Base-by-base conservation (phyloP, 2,888 invertebrate species). In the Xestia xanthographa region DNA sequence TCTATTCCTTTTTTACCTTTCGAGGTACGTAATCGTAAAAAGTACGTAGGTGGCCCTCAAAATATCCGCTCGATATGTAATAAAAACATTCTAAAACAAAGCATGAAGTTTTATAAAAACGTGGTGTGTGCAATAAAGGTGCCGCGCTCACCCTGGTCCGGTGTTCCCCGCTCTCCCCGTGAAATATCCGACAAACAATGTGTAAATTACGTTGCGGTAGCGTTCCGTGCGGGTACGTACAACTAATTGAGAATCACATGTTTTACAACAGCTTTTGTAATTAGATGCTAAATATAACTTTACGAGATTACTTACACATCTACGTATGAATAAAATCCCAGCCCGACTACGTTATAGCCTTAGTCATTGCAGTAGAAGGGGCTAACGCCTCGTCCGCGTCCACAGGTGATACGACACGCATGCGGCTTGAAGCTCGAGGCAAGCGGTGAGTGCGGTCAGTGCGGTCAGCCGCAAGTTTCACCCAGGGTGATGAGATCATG, bases 181-280 rank as follows among this genome's bases (percentile, higher is more conserved):
- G 66, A 45, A 38, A 53, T 62, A 53, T 60, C 66, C 58, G 50
- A 6, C 2, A 71, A 78, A 67, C 62, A 67, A 56, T 72, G 34
- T 63, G 56, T 50, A 56, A 17, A 43, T 26, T 48, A 56, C 53
- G 72, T 26, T 17, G 77, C 43, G 48, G 62, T 6, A 38, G 11
- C 41, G 5, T 38, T 38, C 22, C 12, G 29, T 5, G 14, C 29
- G 17, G 3, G n/a, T 43, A n/a, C 41, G 41, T n/a, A 60, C 66
- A 67, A n/a, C 41, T 48, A 22, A 69, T 56, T 53, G 43, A 41
- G 22, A 62, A 75, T 77, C 43, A 66, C 29, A 34, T 22, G 34
- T 50, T 50, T 20, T 20, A 58, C 48, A 50, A 43, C 34, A 50
- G 60, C n/a, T n/a, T 53, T 56, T 66, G 34, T 66, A 53, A 67